Conservation (phyloP, 1,140 invertebrate genomes). For the Steinernema khuongi region DNA sequence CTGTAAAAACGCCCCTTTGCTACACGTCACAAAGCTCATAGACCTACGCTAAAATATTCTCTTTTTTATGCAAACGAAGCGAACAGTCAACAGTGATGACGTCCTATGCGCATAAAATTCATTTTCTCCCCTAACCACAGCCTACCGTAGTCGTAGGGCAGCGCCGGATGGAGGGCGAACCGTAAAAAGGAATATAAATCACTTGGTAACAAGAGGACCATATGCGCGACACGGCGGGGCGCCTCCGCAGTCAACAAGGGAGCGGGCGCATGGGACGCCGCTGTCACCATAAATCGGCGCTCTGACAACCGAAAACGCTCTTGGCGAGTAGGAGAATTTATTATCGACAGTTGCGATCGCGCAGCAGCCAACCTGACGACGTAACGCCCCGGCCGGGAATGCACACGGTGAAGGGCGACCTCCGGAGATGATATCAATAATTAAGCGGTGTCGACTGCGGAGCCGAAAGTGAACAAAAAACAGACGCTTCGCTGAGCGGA, state of each 20-base stretch:
- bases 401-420: background rate
- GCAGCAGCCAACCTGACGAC: background rate
- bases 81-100: too few species aligned
- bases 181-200: conserved; percentile 7
- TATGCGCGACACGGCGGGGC: conserved; percentile 11
- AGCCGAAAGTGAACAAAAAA: background rate
- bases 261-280: background rate
- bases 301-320: conserved; percentile 6
- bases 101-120: background rate
- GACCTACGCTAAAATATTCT: too few species aligned
- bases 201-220: conserved; percentile 1
- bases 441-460: background rate
- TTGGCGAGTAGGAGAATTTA: background rate
- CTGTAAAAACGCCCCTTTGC: too few species aligned
- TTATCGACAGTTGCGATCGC: conserved; percentile 13
- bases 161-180: background rate
- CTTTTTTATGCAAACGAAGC: too few species aligned
- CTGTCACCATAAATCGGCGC: conserved; percentile 3
- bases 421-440: conserved; percentile 12
- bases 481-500: conserved; percentile 2
- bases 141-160: background rate
- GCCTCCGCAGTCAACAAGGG: background rate
- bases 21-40: too few species aligned
- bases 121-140: background rate
- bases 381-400: background rate